phyloP scores from a whole-genome alignment of 2,797 vertebrate genomes.

The Molossus alvarezi region DNA sequence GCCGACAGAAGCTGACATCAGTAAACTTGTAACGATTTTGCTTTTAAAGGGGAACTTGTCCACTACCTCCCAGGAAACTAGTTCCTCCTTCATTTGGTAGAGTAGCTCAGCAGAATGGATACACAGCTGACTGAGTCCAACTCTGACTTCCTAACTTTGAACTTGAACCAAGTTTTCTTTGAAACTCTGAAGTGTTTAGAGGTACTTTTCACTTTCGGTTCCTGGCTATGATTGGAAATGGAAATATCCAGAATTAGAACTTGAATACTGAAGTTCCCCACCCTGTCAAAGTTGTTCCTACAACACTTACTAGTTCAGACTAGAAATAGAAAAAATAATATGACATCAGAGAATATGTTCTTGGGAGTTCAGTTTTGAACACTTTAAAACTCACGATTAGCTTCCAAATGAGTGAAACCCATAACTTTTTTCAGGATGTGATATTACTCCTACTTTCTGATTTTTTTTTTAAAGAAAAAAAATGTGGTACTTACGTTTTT shows the following conservation, averaged over 20 bases:
- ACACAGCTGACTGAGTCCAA: background rate
- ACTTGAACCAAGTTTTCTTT: slow-evolving; percentile 78
- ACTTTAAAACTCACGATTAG: background rate
- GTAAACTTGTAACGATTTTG: slow-evolving; percentile 34
- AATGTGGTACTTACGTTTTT: background rate
- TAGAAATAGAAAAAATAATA: slow-evolving; percentile 74
- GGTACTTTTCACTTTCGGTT: slow-evolving; percentile 71
- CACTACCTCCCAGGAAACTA: slow-evolving; percentile 9
- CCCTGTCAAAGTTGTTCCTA: slow-evolving; percentile 70
- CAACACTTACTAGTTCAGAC: slow-evolving; percentile 59
- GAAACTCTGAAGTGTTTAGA: slow-evolving; percentile 72
- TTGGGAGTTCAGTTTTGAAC: slow-evolving; percentile 61
- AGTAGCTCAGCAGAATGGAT: slow-evolving; percentile 54
- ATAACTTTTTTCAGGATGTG: slow-evolving; percentile 17
- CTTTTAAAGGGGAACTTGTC: slow-evolving; percentile 55
- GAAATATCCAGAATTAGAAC: slow-evolving; percentile 84
- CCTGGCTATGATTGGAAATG: slow-evolving; percentile 75
- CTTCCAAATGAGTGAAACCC: slow-evolving; percentile 48
- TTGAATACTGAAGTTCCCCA: slow-evolving; percentile 66
- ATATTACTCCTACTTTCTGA: slow-evolving; percentile 2
- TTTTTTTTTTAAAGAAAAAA: background rate
- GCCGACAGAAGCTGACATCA: background rate
- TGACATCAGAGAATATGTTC: slow-evolving; percentile 64
- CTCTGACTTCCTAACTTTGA: slow-evolving; percentile 71
- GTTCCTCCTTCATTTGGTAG: slow-evolving; percentile 64